These are phyloP conservation scores for Aulostomus chinensis DNA, from an alignment of 2,797 vertebrate genomes.

Conservation along the genomic window DNA sequence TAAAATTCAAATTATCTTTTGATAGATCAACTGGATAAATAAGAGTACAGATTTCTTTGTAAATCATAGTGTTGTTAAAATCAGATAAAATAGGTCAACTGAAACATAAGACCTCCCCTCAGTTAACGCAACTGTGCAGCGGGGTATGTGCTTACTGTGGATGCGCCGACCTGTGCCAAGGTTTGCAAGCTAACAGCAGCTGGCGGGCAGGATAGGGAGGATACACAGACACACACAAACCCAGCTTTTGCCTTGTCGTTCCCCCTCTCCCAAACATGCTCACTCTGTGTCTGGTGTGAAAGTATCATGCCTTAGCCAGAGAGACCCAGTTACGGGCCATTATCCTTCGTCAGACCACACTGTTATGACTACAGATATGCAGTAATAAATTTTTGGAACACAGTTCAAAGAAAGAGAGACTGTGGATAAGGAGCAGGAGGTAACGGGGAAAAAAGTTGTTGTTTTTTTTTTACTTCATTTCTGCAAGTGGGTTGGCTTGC, in stretches of 20 bases:
- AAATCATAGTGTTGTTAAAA: slow-evolving; percentile 1
- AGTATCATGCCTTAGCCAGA: slow-evolving; percentile 20
- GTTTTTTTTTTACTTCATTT: slow-evolving; percentile 21
- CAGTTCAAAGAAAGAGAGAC: slow-evolving; percentile 6
- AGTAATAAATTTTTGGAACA: slow-evolving; percentile 43
- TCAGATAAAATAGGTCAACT: slow-evolving; percentile 17
- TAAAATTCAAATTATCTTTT: no score
- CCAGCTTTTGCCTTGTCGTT: slow-evolving; percentile 31
- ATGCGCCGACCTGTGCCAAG: slow-evolving; percentile 27
- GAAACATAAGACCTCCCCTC: slow-evolving; percentile 1
- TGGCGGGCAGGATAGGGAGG: slow-evolving; percentile 41
- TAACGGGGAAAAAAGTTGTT: neutral
- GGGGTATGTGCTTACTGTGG: slow-evolving; percentile 20
- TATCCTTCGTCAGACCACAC: slow-evolving; percentile 51
- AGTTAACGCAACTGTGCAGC: slow-evolving; percentile 23
- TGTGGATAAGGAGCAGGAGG: slow-evolving; percentile 19
- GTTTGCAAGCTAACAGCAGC: slow-evolving; percentile 51
- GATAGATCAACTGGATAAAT: no score
- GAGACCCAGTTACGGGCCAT: slow-evolving; percentile 55
- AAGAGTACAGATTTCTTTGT: no score
- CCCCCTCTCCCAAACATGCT: slow-evolving; percentile 14
- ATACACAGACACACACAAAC: slow-evolving; percentile 27
- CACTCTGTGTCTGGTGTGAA: slow-evolving; percentile 27
- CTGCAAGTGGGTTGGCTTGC: slow-evolving; percentile 49
- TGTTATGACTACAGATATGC: slow-evolving; percentile 68